These are phyloP conservation scores for Machaerirhynchus nigripectus DNA, from an alignment of 2,113 vertebrate genomes.

Conservation along the genomic window DNA sequence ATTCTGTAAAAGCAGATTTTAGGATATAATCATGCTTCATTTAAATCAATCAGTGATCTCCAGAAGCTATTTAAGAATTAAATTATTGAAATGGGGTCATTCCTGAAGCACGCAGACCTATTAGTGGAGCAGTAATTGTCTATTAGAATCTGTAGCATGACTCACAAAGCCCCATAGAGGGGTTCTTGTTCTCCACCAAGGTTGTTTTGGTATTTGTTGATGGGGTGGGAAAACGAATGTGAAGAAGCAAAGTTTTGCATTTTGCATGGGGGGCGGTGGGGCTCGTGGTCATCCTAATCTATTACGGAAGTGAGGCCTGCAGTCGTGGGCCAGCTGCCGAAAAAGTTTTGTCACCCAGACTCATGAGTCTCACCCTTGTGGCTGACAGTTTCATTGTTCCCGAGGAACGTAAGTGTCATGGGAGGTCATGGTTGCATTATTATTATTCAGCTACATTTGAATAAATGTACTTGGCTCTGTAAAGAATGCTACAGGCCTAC, in stretches of 20 bases:
- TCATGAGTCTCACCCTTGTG: slow-evolving; percentile 51
- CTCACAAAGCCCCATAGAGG: background rate
- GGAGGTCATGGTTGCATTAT: slow-evolving; percentile 66
- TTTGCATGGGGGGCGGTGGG: background rate
- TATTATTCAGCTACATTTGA: slow-evolving; percentile 73
- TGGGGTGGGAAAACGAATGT: slow-evolving; percentile 9
- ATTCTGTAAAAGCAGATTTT: background rate
- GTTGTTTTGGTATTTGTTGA: background rate
- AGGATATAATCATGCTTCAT: background rate
- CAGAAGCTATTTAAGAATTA: background rate
- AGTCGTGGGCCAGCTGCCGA: slow-evolving; percentile 43
- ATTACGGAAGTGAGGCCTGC: slow-evolving; percentile 56
- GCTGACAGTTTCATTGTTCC: slow-evolving; percentile 69
- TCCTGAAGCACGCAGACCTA: background rate
- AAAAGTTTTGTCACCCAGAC: slow-evolving; percentile 53
- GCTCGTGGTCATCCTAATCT: slow-evolving; percentile 45
- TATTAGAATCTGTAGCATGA: background rate
- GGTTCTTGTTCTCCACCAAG: background rate
- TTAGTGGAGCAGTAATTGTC: background rate
- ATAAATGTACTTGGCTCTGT: slow-evolving; percentile 69
- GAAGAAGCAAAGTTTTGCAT: slow-evolving; percentile 12
- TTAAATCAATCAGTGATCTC: background rate
- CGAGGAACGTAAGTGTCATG: slow-evolving; percentile 71
- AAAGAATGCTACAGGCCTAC: slow-evolving; percentile 64
- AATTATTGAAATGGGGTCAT: background rate